These are phyloP conservation scores for Blennius ocellaris DNA, from an alignment of 2,113 vertebrate genomes.

Conservation along the genomic window DNA sequence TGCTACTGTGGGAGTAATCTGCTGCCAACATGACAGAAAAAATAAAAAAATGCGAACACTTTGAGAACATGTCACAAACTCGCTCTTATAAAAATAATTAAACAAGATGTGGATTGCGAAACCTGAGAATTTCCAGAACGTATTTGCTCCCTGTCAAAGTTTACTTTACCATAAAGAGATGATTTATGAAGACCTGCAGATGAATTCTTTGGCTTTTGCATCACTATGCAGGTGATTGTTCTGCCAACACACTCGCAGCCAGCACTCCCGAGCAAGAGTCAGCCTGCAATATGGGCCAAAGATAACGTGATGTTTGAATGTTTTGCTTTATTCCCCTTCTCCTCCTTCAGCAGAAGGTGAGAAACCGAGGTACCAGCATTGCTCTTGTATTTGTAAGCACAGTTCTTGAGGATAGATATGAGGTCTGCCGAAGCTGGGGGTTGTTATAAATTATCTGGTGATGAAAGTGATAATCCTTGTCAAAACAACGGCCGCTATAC, in stretches of 20 bases:
- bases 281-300: slow-evolving; percentile 79
- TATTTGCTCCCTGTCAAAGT: slow-evolving; percentile 30
- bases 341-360: slow-evolving; percentile 80
- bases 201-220: slow-evolving; percentile 65
- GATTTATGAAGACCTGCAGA: slow-evolving; percentile 71
- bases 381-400: slow-evolving; percentile 81
- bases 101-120: slow-evolving; percentile 19
- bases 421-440: slow-evolving; percentile 78
- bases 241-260: slow-evolving; percentile 61
- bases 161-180: slow-evolving; percentile 55
- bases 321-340: slow-evolving; percentile 62
- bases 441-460: slow-evolving; percentile 85
- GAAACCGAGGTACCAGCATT: slow-evolving; percentile 86
- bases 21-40: background rate
- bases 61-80: background rate
- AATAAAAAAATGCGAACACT: slow-evolving; percentile 2
- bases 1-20: background rate
- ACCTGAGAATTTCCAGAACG: slow-evolving; percentile 23
- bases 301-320: slow-evolving; percentile 77
- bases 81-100: slow-evolving; percentile 3
- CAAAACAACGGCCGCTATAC: slow-evolving; percentile 81
- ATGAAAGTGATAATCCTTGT: slow-evolving; percentile 86
- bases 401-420: slow-evolving; percentile 80
- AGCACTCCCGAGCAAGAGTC: slow-evolving; percentile 68
- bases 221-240: slow-evolving; percentile 73